phyloP scores from a whole-genome alignment of 1,140 invertebrate genomes.

The Lerema accius region DNA sequence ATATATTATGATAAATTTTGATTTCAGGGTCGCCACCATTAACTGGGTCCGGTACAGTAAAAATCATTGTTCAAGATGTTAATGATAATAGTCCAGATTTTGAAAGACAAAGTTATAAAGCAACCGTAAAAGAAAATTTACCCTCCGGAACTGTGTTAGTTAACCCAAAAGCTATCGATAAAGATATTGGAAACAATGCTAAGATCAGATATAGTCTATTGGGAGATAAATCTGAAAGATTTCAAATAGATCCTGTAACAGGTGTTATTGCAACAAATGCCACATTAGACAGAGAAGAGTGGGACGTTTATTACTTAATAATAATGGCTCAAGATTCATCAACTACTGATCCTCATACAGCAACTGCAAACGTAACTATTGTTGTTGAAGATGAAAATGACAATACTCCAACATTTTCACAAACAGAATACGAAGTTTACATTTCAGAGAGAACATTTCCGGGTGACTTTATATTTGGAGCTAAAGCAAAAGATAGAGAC shows the following conservation, averaged over 20 bases:
- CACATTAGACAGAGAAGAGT: constrained; percentile 91
- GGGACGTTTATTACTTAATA: constrained; percentile 89
- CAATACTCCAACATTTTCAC: constrained; percentile 91
- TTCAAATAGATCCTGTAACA: constrained; percentile 88
- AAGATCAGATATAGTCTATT: constrained; percentile 92
- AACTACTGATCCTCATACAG: constrained; percentile 89
- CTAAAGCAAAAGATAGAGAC: constrained; percentile 91
- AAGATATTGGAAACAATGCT: constrained; percentile 92
- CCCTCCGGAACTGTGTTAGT: constrained; percentile 88
- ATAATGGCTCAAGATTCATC: constrained; percentile 94
- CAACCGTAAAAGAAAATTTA: constrained; percentile 90
- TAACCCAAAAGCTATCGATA: constrained; percentile 89
- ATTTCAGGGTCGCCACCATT: constrained; percentile 92
- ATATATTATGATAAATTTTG: constrained; percentile 29
- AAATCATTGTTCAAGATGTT: constrained; percentile 94
- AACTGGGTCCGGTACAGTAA: constrained; percentile 93
- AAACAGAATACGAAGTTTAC: constrained; percentile 88
- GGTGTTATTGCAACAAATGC: constrained; percentile 89
- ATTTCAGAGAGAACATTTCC: constrained; percentile 90
- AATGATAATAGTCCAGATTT: constrained; percentile 96
- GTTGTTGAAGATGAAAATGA: constrained; percentile 93
- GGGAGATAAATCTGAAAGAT: constrained; percentile 90
- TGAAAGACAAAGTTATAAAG: constrained; percentile 89
- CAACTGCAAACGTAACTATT: constrained; percentile 92
- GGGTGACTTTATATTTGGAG: constrained; percentile 94